Base-by-base conservation (phyloP, 2,113 vertebrate genomes). In the Brienomyrus brachyistius region DNA sequence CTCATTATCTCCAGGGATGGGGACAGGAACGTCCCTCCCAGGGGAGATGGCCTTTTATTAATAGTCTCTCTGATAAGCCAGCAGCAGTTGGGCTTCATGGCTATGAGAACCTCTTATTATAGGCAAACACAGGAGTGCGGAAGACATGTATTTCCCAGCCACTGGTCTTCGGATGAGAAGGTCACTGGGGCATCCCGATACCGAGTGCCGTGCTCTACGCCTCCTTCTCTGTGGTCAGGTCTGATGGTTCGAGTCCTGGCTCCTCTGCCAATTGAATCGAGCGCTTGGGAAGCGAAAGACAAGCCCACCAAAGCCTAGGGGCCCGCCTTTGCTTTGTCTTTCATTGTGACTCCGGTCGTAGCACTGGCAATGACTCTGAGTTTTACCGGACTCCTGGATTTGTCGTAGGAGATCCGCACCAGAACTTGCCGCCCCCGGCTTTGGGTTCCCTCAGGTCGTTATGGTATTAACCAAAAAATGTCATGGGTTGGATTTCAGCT, bases 391-490 rank as follows among this genome's bases (percentile, higher is more conserved):
- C 23, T 87, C 85, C 50, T 19, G 85, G 51, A 6, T 54, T 40
- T 87, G n/a, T 27, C 7, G 51, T 15, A 10, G 35, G 15, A 84
- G 17, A 84, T 84, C 85, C 35, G 10, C 48, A 35, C 10, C 85
- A 40, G 85, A 52, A 54, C n/a, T 21, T 54, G 48, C 27, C 2
- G 31, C 10, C 87, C 56, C 74, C 80, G 89, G 92, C 92, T 92
- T 94, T 93, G 92, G 92, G 94, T 93, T 93, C 91, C 92, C 90
- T 91, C 89, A 90, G 93, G 88, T 90, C 91, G 90, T 66, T 93
- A 92, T 94, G 94, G 93, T 89, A 94, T 94, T 91, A 90, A 93
- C 88, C 62, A 70, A 91, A 92, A 94, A 93, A 93, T 94, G 92
- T 92, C 89, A 7, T 59, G 93, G 91, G 90, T 94, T 94, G 91